Base-by-base conservation (phyloP, 2,113 vertebrate species). In the Centropristis striata region DNA sequence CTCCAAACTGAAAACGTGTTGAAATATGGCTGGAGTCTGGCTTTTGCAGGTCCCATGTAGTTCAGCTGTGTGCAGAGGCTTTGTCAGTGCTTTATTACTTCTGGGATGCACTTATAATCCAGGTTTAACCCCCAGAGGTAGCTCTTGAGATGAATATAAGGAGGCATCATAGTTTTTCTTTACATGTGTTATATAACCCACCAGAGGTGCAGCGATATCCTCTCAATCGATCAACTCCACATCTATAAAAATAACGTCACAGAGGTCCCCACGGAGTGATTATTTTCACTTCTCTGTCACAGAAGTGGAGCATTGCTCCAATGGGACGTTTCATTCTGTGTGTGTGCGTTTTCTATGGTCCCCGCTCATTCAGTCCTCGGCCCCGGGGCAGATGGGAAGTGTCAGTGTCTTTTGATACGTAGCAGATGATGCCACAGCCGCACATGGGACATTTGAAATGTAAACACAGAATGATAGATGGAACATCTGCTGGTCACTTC, bases 371-470 rank as follows among this genome's bases (percentile, higher is more conserved):
- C 46, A 23, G 32, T 78, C n/a, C 54, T 21, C 70, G 28, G 74
- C 27, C 57, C 51, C 57, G 18, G 9, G 28, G 72, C 85, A 83
- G 78, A 72, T 66, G 83, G 86, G 80, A 81, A 13, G 14, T 71
- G 75, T 86, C 69, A 51, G 57, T 25, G 64, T 32, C 42, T 71
- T 69, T 57, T 67, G 71, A 80, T 70, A 69, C 10, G 46, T 47
- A 73, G 73, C 87, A 81, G 87, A 88, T 74, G 86, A 86, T 88
- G 84, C 83, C 72, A 39, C 65, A 27, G 25, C 49, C 54, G 68
- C 74, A 67, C 82, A 83, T 49, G 41, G 50, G 44, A 42, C 41
- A 37, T 58, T 27, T 37, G 73, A 68, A 68, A 50, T 41, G 80
- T 76, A 84, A 85, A 83, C 80, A 81, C 41, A 10, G 47, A 36